Evolutionary conservation across 2,888 invertebrate species (phyloP).

Genomic region (Villa cingulata): DNA sequence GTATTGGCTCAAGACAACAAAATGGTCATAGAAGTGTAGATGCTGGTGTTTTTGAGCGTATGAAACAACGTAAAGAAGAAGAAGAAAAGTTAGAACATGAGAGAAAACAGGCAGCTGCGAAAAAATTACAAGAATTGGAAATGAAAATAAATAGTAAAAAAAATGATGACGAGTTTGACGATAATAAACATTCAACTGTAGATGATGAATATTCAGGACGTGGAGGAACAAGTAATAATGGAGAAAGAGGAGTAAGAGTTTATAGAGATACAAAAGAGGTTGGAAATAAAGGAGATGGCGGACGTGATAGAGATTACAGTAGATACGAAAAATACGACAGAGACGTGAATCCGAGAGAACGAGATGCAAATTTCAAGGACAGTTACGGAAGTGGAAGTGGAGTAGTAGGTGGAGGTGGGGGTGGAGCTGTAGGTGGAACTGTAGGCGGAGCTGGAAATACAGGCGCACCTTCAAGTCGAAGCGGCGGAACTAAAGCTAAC

Average conservation of each 20-base stretch:
- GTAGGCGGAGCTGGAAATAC: slow-evolving; percentile 41
- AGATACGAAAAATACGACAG: slow-evolving; percentile 16
- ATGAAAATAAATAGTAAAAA: slow-evolving; percentile 49
- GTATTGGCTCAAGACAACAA: slow-evolving; percentile 19
- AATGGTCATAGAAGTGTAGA: slow-evolving; percentile 44
- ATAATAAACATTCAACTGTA: slow-evolving; percentile 12
- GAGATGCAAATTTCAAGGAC: slow-evolving; percentile 14
- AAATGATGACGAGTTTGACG: slow-evolving; percentile 35
- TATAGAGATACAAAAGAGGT: slow-evolving; percentile 19
- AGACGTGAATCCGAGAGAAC: slow-evolving; percentile 15
- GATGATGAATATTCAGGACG: slow-evolving; percentile 16
- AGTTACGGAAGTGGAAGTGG: slow-evolving; percentile 24
- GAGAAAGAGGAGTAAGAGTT: slow-evolving; percentile 5
- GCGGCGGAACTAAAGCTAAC: slow-evolving; percentile 30
- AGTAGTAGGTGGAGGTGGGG: slow-evolving; percentile 20
- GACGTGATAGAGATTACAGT: slow-evolving; percentile 14
- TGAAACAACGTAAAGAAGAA: slow-evolving; percentile 73
- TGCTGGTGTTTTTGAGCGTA: slow-evolving; percentile 66
- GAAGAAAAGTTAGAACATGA: slow-evolving; percentile 68
- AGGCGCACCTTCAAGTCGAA: slow-evolving; percentile 17
- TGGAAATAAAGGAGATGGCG: not conserved
- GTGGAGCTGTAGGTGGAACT: slow-evolving; percentile 20
- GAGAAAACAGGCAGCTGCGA: slow-evolving; percentile 44
- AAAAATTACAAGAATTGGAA: slow-evolving; percentile 54
- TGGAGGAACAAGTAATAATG: not conserved